Percentiles rank a stretch among this genome's conserved stretches.
Conservation (phyloP, 2,888 invertebrate genomes). For the Apamea anceps region DNA sequence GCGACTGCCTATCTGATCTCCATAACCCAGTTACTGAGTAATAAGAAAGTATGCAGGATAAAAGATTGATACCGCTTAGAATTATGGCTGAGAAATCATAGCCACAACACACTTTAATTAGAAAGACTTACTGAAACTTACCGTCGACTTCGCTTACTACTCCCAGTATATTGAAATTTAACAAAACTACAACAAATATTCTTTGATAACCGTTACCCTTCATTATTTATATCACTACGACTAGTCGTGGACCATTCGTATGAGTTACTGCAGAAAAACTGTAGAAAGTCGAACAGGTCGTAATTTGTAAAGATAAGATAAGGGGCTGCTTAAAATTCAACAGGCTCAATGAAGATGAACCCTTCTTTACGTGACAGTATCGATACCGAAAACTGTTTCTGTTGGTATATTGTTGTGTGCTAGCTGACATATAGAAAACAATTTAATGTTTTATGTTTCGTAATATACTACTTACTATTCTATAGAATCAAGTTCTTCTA, state of each 20-base stretch:
- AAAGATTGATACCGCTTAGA: no score
- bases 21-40: no score
- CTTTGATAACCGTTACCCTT: constrained; percentile 13
- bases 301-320: constrained; percentile 54
- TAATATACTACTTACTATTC: no score
- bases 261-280: constrained; percentile 39
- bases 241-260: constrained; percentile 32
- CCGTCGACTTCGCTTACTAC: constrained; percentile 25
- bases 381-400: not conserved
- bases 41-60: no score
- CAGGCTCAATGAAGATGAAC: not conserved
- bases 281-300: not conserved
- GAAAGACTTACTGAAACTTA: constrained; percentile 14
- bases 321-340: constrained; percentile 54
- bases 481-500: no score
- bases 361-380: not conserved
- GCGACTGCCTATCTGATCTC: no score
- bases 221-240: constrained; percentile 33
- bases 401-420: no score
- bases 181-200: constrained; percentile 19
- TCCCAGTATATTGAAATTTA: constrained; percentile 15
- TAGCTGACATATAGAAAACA: no score
- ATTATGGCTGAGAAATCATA: not conserved
- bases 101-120: not conserved
- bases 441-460: no score